Percentiles rank a stretch among this genome's conserved stretches.
These are phyloP conservation scores for Sinonovacula constricta DNA, from an alignment of 1,140 invertebrate species.

Conservation along the genomic window DNA sequence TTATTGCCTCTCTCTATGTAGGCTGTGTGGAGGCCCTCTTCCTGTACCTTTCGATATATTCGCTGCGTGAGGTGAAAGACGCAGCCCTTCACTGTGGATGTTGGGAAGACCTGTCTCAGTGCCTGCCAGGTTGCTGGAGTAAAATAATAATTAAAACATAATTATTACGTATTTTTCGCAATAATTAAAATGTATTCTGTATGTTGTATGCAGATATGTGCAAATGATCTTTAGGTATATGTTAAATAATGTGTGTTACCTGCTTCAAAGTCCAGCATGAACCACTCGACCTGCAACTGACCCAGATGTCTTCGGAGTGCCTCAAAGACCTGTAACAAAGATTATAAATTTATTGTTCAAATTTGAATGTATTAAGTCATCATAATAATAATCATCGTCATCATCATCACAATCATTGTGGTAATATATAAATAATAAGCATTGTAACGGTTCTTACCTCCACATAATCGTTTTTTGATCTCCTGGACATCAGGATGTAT, in stretches of 20 bases:
- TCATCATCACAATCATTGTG: too few species aligned
- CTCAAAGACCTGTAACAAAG: too few species aligned
- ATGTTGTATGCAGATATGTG: not conserved
- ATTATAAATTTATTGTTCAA: too few species aligned
- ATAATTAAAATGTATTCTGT: not conserved
- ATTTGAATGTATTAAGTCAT: too few species aligned
- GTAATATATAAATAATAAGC: too few species aligned
- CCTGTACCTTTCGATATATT: slow-evolving; percentile 9
- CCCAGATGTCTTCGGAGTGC: not conserved
- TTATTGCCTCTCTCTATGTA: not conserved
- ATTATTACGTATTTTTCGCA: not conserved
- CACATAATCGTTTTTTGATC: slow-evolving; percentile 16
- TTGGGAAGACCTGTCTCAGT: slow-evolving; percentile 18
- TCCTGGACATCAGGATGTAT: slow-evolving; percentile 16
- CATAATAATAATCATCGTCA: too few species aligned
- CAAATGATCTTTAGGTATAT: not conserved
- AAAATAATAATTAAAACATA: not conserved
- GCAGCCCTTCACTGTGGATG: slow-evolving; percentile 10
- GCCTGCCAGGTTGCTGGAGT: slow-evolving; percentile 15
- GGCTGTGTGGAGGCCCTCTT: too few species aligned
- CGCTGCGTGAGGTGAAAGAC: too few species aligned
- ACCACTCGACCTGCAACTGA: not conserved
- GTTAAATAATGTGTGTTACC: not conserved
- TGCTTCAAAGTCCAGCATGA: slow-evolving; percentile 33
- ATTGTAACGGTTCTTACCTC: too few species aligned